Percentiles rank a stretch among this genome's conserved stretches.
Conservation (phyloP, 2,888 invertebrate species). For the Anorthoa munda region DNA sequence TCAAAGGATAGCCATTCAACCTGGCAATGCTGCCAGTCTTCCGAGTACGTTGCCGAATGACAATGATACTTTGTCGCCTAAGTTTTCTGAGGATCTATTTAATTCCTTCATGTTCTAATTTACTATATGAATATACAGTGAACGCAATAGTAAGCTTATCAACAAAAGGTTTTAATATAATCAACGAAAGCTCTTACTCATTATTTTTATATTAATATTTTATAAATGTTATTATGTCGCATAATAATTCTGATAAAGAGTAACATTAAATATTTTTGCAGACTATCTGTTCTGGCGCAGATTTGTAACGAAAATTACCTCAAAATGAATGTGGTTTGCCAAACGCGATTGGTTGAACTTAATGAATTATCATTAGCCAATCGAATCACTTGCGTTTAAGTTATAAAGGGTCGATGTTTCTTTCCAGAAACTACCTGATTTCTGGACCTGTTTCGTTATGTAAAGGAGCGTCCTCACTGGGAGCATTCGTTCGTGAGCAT, state of each 20-base stretch:
- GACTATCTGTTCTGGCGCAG: neutral
- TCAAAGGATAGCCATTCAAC: neutral
- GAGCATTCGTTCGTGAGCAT: too few relatives aligned
- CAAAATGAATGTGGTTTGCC: neutral
- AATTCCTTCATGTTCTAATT: neutral
- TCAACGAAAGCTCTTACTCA: neutral
- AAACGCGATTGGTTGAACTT: neutral
- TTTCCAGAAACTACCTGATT: neutral
- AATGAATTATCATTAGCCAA: neutral
- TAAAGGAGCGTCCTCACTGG: too few relatives aligned
- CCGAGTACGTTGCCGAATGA: neutral
- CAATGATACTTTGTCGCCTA: neutral
- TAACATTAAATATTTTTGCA: neutral
- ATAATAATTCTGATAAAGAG: neutral
- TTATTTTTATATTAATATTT: conserved; percentile 9
- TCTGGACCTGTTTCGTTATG: neutral
- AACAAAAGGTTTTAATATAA: neutral
- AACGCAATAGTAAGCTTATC: neutral
- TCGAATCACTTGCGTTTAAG: neutral
- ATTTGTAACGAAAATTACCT: neutral
- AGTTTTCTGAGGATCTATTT: neutral
- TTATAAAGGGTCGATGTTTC: neutral
- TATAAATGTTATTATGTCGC: neutral
- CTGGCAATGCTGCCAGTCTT: neutral
- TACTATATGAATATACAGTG: too few relatives aligned